These are phyloP conservation scores for Zosterops hypoxanthus DNA, from an alignment of 2,113 vertebrate genomes.

Conservation along the genomic window DNA sequence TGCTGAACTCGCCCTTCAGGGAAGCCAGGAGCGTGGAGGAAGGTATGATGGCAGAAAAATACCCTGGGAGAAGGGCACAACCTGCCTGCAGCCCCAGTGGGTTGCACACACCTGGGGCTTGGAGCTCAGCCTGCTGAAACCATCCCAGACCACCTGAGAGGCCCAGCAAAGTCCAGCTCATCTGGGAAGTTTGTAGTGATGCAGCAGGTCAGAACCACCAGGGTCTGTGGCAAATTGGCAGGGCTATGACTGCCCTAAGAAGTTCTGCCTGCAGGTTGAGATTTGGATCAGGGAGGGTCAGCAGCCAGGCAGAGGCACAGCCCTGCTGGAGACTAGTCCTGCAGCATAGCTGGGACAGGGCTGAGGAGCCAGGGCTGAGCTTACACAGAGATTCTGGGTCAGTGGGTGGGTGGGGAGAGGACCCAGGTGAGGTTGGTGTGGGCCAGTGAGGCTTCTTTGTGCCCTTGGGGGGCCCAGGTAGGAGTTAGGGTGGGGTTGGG, in stretches of 20 bases:
- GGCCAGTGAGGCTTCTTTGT: not conserved
- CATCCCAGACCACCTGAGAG: not conserved
- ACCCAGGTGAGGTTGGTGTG: not conserved
- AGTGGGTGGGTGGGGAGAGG: not conserved
- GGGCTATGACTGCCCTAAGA: fast-evolving
- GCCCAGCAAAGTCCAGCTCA: not conserved
- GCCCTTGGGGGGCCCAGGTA: not conserved
- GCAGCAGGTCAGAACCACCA: not conserved
- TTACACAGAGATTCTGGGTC: not conserved
- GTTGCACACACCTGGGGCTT: not conserved
- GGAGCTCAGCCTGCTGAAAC: not conserved
- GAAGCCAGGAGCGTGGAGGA: not conserved
- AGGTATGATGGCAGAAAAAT: constrained; percentile 31
- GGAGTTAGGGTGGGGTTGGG: not conserved
- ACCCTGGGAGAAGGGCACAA: not conserved
- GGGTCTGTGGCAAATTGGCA: not conserved
- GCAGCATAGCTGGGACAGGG: not conserved
- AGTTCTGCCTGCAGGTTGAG: not conserved
- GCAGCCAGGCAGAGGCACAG: not conserved
- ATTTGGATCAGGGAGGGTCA: not conserved
- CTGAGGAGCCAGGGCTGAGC: not conserved
- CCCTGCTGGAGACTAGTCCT: not conserved
- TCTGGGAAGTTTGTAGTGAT: not conserved
- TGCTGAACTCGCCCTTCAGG: constrained; percentile 17
- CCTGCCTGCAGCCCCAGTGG: not conserved